phyloP scores from a whole-genome alignment of 2,888 invertebrate species.

The Erebia epiphron region DNA sequence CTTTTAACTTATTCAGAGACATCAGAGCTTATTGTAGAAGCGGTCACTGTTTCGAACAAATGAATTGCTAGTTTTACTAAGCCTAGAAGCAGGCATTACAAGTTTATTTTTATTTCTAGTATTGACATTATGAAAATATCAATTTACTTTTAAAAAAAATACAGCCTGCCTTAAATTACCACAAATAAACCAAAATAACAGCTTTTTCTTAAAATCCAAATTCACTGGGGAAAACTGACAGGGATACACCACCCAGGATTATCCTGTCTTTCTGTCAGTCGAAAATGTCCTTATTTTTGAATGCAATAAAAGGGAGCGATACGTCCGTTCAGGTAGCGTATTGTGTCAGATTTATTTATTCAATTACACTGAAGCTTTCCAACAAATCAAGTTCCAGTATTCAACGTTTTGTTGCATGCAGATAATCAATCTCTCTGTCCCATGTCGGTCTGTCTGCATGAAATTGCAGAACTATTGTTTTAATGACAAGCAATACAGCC shows the following conservation, averaged over 20 bases:
- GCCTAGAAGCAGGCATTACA: too few species aligned
- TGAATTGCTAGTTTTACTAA: too few species aligned
- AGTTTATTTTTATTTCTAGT: too few species aligned
- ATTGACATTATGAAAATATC: too few species aligned
- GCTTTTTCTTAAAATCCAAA: neutral
- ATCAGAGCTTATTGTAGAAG: too few species aligned
- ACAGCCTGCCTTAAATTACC: too few species aligned
- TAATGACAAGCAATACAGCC: constrained; percentile 42
- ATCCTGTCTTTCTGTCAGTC: constrained; percentile 11
- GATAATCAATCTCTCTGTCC: constrained; percentile 43
- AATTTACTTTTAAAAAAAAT: too few species aligned
- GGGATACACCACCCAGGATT: constrained; percentile 5
- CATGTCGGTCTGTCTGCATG: constrained; percentile 41
- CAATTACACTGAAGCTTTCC: constrained; percentile 44
- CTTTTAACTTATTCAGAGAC: too few species aligned
- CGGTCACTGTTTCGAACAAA: too few species aligned
- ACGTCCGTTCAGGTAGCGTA: constrained; percentile 36
- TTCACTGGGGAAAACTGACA: neutral
- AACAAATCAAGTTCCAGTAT: constrained; percentile 44
- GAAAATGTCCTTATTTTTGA: constrained; percentile 18
- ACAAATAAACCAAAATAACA: neutral
- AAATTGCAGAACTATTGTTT: constrained; percentile 42
- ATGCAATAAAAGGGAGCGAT: constrained; percentile 26
- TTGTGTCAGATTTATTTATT: constrained; percentile 43
- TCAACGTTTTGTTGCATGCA: constrained; percentile 42